Evolutionary conservation across 2,888 invertebrate genomes (phyloP).

Genomic region (Pegoplata infirma): DNA sequence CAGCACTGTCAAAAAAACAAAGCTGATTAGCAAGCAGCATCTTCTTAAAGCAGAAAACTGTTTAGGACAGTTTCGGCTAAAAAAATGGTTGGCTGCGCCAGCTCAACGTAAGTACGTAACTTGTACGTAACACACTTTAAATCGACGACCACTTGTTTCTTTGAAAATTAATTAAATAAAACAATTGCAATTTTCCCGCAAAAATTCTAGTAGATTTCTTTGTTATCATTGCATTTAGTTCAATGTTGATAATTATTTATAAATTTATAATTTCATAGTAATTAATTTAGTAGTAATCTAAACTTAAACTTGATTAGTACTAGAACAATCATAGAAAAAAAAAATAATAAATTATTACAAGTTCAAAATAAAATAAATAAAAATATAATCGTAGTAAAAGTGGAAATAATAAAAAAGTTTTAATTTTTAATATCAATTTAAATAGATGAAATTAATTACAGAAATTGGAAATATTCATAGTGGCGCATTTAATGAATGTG

Average conservation of each 20-base stretch:
- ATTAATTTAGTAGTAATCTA: slow-evolving; percentile 49
- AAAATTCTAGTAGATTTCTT: slow-evolving; percentile 8
- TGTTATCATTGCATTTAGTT: slow-evolving; percentile 46
- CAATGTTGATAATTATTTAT: slow-evolving; percentile 45
- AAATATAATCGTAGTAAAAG: background rate
- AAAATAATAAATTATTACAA: background rate
- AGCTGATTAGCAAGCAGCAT: too few relatives aligned
- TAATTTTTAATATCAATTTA: too few relatives aligned
- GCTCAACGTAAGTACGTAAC: too few relatives aligned
- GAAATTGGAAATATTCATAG: too few relatives aligned
- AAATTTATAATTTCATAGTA: slow-evolving; percentile 29
- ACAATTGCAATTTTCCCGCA: background rate
- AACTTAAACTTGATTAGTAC: slow-evolving; percentile 58
- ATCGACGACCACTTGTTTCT: background rate
- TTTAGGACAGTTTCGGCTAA: too few relatives aligned
- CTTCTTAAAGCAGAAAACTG: too few relatives aligned
- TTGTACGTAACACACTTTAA: background rate
- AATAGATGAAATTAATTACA: too few relatives aligned
- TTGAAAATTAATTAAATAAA: background rate
- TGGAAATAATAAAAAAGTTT: background rate
- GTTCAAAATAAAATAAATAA: background rate
- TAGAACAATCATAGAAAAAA: background rate
- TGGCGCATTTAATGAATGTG: too few relatives aligned
- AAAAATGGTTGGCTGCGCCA: too few relatives aligned
- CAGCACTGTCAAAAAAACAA: too few relatives aligned